A percentile compares a stretch with the other conserved stretches of the same genome.
Evolutionary conservation across 2,113 vertebrate genomes (phyloP).

Genomic region (Tychaedon coryphoeus): DNA sequence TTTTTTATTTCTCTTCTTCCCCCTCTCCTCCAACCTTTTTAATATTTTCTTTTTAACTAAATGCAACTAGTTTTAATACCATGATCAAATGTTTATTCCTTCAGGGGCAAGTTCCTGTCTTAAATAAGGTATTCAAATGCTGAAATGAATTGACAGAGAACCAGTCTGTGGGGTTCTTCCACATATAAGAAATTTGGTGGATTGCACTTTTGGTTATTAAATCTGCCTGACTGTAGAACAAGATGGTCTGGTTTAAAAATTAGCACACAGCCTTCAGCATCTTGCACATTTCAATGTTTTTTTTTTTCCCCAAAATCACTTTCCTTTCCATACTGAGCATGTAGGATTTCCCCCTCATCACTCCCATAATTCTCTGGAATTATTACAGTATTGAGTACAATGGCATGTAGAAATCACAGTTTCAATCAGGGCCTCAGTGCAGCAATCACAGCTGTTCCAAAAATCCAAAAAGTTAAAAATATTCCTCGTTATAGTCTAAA

Average conservation of each 20-base stretch:
- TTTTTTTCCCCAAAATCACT: fast-evolving
- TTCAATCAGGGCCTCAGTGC: not conserved
- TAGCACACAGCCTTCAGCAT: not conserved
- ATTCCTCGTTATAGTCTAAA: not conserved
- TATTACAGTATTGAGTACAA: not conserved
- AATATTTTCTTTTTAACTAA: not conserved
- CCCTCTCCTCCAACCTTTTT: not conserved
- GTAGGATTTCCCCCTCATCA: not conserved
- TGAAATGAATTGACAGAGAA: not conserved
- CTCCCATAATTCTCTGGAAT: not conserved
- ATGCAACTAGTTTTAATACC: not conserved
- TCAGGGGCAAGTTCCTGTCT: not conserved
- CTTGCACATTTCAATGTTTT: not conserved
- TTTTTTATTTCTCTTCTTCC: not conserved
- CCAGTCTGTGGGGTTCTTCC: not conserved
- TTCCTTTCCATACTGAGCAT: not conserved
- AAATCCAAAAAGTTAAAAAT: not conserved
- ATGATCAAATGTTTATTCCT: not conserved
- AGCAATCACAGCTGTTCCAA: not conserved
- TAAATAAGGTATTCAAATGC: not conserved
- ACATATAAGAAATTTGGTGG: not conserved
- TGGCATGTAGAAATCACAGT: not conserved
- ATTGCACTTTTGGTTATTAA: not conserved
- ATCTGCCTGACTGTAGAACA: not conserved
- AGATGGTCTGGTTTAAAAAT: not conserved